Evolutionary conservation across 2,797 vertebrate genomes (phyloP).

Genomic region (Pangasius djambal): DNA sequence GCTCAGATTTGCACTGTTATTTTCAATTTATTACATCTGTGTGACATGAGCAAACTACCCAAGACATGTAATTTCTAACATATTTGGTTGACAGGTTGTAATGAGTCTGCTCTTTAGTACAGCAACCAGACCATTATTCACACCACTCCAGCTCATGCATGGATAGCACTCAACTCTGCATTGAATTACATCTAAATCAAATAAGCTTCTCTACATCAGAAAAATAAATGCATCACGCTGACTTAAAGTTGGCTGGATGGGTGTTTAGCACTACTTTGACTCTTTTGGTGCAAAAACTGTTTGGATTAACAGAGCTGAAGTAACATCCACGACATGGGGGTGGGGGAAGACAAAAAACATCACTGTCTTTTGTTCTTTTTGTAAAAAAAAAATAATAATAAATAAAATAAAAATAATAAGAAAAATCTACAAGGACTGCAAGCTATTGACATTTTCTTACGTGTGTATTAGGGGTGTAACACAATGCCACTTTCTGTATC

Average conservation of each 20-base stretch:
- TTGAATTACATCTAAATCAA: slow-evolving; percentile 63
- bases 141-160: slow-evolving; percentile 36
- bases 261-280: slow-evolving; percentile 55
- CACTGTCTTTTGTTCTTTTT: background rate
- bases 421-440: background rate
- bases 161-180: slow-evolving; percentile 50
- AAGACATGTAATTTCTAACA: slow-evolving; percentile 51
- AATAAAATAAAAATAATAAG: too few species aligned
- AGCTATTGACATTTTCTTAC: background rate
- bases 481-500: background rate
- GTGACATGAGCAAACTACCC: slow-evolving; percentile 27
- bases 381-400: too few species aligned
- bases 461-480: background rate
- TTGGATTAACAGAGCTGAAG: slow-evolving; percentile 39
- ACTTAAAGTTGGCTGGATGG: slow-evolving; percentile 55
- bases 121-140: slow-evolving; percentile 53
- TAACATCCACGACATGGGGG: slow-evolving; percentile 34
- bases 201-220: slow-evolving; percentile 56
- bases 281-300: slow-evolving; percentile 50
- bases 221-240: slow-evolving; percentile 55
- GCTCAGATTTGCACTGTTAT: slow-evolving; percentile 18
- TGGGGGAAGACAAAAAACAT: background rate
- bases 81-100: slow-evolving; percentile 43
- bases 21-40: slow-evolving; percentile 45
- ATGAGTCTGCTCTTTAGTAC: slow-evolving; percentile 39